These are phyloP conservation scores for Odontocolon sp. DNA, from an alignment of 2,888 invertebrate genomes.

Conservation along the genomic window DNA sequence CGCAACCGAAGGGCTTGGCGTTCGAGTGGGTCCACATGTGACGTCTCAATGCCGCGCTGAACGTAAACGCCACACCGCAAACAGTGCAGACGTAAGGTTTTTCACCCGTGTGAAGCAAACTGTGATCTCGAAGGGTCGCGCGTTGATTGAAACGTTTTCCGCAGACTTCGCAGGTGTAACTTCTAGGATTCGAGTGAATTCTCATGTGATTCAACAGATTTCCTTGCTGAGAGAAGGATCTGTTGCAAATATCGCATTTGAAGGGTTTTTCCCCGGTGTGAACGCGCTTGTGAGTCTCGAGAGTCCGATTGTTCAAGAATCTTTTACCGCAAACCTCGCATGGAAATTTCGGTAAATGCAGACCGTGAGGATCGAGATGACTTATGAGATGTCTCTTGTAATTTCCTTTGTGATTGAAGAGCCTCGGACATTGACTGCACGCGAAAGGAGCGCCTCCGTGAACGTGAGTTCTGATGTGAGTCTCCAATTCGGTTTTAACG, in stretches of 20 bases:
- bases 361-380: slow-evolving; percentile 75
- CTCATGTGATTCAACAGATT: slow-evolving; percentile 76
- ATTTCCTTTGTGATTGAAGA: slow-evolving; percentile 78
- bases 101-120: slow-evolving; percentile 77
- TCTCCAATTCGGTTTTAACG: slow-evolving; percentile 72
- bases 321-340: slow-evolving; percentile 83
- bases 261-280: slow-evolving; percentile 84
- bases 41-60: slow-evolving; percentile 76
- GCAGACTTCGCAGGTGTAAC: slow-evolving; percentile 77
- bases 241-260: slow-evolving; percentile 82
- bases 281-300: slow-evolving; percentile 84
- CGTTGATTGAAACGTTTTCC: slow-evolving; percentile 78
- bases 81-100: slow-evolving; percentile 77
- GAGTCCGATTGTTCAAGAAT: slow-evolving; percentile 84
- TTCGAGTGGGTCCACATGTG: slow-evolving; percentile 76
- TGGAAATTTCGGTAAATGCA: slow-evolving; percentile 82
- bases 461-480: slow-evolving; percentile 70
- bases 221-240: slow-evolving; percentile 81
- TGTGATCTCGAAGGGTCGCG: slow-evolving; percentile 77
- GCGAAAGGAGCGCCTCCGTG: slow-evolving; percentile 70
- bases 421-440: slow-evolving; percentile 75
- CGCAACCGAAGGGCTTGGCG: slow-evolving; percentile 76
- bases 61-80: slow-evolving; percentile 77
- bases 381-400: slow-evolving; percentile 77
- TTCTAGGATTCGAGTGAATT: slow-evolving; percentile 77